Base-by-base conservation (phyloP, 2,797 vertebrate species). In the Acrocephalus scirpaceus region DNA sequence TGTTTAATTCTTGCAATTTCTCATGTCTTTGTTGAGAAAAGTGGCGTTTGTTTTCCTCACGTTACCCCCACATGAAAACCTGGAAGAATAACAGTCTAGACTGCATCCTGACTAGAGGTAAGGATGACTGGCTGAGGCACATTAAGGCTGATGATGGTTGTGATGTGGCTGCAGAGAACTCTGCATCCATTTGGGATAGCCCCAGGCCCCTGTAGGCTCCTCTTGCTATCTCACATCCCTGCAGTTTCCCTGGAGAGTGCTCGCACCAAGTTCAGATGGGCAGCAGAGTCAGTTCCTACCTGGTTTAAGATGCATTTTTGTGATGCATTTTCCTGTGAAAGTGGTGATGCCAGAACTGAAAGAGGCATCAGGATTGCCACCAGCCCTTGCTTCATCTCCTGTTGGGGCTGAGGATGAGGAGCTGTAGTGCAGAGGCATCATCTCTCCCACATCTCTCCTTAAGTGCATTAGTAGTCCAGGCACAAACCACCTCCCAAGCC, bases 361-460 rank as follows among this genome's bases (percentile, higher is more conserved):
- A 50, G 64, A 60, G 30, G 26, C 34, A 23, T 36, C 45, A 32
- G 29, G 44, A 16, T 26, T 79, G 51, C 15, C 36, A 53, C 16
- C 36, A 38, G 25, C 30, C 29, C 27, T 54, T 56, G 13, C 16
- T 57, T 53, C 38, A 16, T 62, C 47, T 40, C 25, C 32, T 53
- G 13, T 11, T 11, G 0, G n/a, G 34, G n/a, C n/a, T 60, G 25
- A 64, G 32, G 54, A 25, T 26, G 56, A 76, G 50, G 62, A 64
- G 71, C 57, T 82, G 30, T 5, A 34, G 42, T 56, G 38, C 48
- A 22, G 36, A 62, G 30, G 22, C 6, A 1, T 13, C 1, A 0
- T 54, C n/a, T n/a, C n/a, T 64, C n/a, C 16, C 42, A 15, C 0
- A 0, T 65, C 42, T 50, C 3, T 13, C 26, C 42, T 1, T 0